phyloP scores from a whole-genome alignment of 1,140 invertebrate genomes.

The Oncopodura yosiiana region DNA sequence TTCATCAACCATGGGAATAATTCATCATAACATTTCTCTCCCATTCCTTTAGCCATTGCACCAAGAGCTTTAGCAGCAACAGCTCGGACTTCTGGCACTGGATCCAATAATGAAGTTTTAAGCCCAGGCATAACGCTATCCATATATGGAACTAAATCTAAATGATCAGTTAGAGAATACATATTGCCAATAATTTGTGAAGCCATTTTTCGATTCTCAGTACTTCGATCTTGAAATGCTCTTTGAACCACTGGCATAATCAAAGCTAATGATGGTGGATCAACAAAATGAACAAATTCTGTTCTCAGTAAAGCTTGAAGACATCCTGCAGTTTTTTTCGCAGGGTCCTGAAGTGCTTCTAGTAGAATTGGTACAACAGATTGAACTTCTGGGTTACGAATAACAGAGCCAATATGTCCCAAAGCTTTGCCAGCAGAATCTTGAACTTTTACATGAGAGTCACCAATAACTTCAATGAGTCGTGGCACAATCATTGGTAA shows the following conservation, averaged over 20 bases:
- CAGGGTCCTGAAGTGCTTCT: constrained; percentile 89
- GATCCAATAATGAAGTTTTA: constrained; percentile 91
- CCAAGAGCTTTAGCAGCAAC: constrained; percentile 89
- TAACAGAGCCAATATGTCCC: constrained; percentile 93
- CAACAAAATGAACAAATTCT: constrained; percentile 98
- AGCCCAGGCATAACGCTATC: constrained; percentile 93
- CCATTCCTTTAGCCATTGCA: constrained; percentile 95
- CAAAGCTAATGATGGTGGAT: constrained; percentile 92
- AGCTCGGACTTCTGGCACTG: constrained; percentile 89
- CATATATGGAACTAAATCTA: constrained; percentile 93
- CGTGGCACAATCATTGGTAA: constrained; percentile 97
- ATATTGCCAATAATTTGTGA: constrained; percentile 99
- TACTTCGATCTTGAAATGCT: constrained; percentile 92
- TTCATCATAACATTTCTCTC: constrained; percentile 88
- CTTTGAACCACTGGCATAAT: constrained; percentile 98
- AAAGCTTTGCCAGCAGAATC: constrained; percentile 89
- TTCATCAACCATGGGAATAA: constrained; percentile 96
- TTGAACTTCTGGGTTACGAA: constrained; percentile 96
- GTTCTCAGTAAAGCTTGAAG: constrained; percentile 88
- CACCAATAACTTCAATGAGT: constrained; percentile 86
- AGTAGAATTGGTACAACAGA: constrained; percentile 30
- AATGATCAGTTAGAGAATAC: constrained; percentile 98
- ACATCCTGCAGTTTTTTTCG: constrained; percentile 84
- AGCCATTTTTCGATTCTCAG: constrained; percentile 96
- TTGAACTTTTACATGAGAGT: constrained; percentile 97